Conservation (phyloP, 2,797 vertebrate species). For the Lutjanus campechanus region DNA sequence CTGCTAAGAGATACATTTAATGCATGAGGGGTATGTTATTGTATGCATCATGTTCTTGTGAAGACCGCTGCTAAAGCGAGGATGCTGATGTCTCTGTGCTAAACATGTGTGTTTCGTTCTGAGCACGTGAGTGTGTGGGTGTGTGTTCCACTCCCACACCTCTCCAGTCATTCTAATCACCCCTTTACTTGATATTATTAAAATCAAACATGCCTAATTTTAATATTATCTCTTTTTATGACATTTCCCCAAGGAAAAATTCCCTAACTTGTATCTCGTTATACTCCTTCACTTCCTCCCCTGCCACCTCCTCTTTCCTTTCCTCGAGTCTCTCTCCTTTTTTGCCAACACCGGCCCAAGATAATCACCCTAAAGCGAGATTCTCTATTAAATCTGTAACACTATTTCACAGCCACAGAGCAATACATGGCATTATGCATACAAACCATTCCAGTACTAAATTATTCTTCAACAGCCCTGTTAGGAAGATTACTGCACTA, state of each 20-base stretch:
- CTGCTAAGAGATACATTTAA: constrained; percentile 6
- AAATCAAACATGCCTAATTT: constrained; percentile 28
- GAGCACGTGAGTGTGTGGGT: background rate
- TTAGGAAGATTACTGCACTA: constrained; percentile 43
- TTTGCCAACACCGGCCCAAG: constrained; percentile 38
- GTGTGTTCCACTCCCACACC: background rate
- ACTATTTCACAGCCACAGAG: constrained; percentile 54
- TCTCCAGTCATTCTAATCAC: constrained; percentile 29
- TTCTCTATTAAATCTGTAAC: constrained; percentile 61
- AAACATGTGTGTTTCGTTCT: background rate
- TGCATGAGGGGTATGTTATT: background rate
- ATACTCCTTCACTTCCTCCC: background rate
- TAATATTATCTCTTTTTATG: constrained; percentile 28
- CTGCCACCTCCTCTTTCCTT: constrained; percentile 2
- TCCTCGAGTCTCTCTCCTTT: constrained; percentile 29
- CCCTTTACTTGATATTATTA: constrained; percentile 38
- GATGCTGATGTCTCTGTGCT: background rate
- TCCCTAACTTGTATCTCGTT: constrained; percentile 30
- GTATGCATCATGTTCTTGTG: constrained; percentile 6
- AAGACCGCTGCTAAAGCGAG: background rate
- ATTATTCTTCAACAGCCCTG: constrained; percentile 48
- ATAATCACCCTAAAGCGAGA: constrained; percentile 67
- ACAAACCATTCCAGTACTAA: constrained; percentile 43
- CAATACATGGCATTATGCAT: constrained; percentile 48
- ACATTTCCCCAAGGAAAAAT: constrained; percentile 40